Evolutionary conservation across 2,113 vertebrate genomes (phyloP).

Genomic region (Dasyurus viverrinus): DNA sequence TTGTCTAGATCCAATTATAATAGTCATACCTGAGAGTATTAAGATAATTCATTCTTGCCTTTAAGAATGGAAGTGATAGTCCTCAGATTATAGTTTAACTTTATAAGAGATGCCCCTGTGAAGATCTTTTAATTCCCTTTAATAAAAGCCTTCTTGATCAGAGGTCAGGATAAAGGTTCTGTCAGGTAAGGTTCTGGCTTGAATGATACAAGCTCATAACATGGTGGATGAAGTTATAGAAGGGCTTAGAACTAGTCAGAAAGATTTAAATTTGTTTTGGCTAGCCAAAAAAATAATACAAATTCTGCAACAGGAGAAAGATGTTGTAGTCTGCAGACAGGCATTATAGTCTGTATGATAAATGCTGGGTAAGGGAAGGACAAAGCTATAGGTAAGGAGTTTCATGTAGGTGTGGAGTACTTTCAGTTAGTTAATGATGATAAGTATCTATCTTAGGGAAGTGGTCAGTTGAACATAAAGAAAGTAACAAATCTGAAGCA

Average conservation of each 20-base stretch:
- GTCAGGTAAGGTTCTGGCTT: background rate
- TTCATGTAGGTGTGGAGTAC: background rate
- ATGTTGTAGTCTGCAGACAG: background rate
- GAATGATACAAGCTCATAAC: background rate
- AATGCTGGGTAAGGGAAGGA: background rate
- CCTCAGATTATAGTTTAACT: background rate
- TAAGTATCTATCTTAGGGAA: background rate
- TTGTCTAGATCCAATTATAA: background rate
- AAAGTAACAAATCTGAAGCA: background rate
- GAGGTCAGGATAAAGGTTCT: background rate
- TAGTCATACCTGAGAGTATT: background rate
- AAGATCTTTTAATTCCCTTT: background rate
- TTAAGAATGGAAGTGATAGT: background rate
- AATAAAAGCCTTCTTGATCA: background rate
- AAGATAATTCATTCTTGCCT: background rate
- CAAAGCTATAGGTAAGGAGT: background rate
- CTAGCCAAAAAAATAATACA: background rate
- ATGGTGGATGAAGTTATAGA: background rate
- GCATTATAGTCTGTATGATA: background rate
- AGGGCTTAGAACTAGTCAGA: background rate
- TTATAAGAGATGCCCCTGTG: background rate
- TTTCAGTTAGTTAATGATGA: background rate
- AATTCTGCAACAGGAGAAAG: background rate
- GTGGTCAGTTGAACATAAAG: background rate
- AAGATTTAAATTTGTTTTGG: background rate